Evolutionary conservation across 2,888 invertebrate species (phyloP), one percentile per base, ranked within the genome.

Genomic region (Lacanobia oleracea): DNA sequence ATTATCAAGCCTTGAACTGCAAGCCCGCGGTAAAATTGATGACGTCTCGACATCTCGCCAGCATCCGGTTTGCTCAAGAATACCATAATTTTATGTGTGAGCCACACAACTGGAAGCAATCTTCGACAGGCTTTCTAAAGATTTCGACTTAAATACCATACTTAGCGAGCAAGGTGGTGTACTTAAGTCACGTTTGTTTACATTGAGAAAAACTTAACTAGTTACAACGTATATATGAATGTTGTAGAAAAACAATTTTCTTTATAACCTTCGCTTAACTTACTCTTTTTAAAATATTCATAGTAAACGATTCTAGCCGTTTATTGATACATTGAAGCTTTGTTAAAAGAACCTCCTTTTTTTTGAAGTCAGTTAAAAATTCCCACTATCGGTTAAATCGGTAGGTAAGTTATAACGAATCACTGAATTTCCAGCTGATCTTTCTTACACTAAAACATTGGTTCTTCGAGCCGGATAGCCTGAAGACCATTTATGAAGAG

Each of bases 71-170:
- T 66, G 54, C 65, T 66, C 60, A 57, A 56, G 53, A 33, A 69
- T 48, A 72, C 40, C 77, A 78, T 76, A 79, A 72, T 72, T 61
- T 68, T 73, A 74, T 73, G 21, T 70, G 65, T 63, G 73, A 61
- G 67, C 53, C 72, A 76, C 81, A 61, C 78, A 80, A 77, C 64
- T 79, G 53, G 72, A 69, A 62, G 65, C 61, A 66, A 68, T 68
- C 75, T 77, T 80, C 72, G 75, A 77, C 73, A 63, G 66, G 80
- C 88, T 86, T 88, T 88, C 85, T 84, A 87, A 86, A 81, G 75
- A 83, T 84, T 87, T 86, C 79, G 72, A 83, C 78, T 77, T 73
- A 72, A 75, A 72, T 69, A 84, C 72, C 63, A 77, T 79, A 75
- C 57, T 75, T 75, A 73, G 53, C 21, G 27, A 66, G 27, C 48